Evolutionary conservation across 64 coral and sea anemone genomes (phyloP).

Genomic region (Montipora foliosa): DNA sequence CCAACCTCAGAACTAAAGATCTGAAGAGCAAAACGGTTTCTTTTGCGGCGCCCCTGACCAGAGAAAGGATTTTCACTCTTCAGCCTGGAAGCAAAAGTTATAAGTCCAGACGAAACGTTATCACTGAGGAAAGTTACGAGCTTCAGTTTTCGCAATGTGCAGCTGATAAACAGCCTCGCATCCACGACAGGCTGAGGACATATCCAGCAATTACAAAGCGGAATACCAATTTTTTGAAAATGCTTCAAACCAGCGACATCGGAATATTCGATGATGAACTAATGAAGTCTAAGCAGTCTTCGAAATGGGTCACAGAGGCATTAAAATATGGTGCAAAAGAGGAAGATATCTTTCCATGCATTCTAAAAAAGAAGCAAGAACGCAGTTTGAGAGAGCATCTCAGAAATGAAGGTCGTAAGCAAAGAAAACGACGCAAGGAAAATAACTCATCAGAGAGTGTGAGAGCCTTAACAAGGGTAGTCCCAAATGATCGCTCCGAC

Average conservation of each 20-base stretch:
- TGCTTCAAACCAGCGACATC: slow-evolving; percentile 76
- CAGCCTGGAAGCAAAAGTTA: background rate
- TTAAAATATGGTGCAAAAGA: slow-evolving; percentile 60
- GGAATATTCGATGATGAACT: slow-evolving; percentile 83
- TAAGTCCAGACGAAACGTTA: background rate
- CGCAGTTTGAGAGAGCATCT: background rate
- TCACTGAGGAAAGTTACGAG: background rate
- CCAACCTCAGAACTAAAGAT: background rate
- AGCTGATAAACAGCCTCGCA: background rate
- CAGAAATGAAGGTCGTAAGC: background rate
- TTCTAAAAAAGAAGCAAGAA: background rate
- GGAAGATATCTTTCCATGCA: slow-evolving; percentile 66
- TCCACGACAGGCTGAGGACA: background rate
- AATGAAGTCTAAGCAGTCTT: slow-evolving; percentile 49
- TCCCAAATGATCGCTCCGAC: background rate
- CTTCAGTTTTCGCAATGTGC: background rate
- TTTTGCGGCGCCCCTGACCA: background rate
- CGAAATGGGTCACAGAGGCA: slow-evolving; percentile 75
- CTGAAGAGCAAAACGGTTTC: slow-evolving; percentile 25
- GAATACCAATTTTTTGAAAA: slow-evolving; percentile 73
- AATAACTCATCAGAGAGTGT: background rate
- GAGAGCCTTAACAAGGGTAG: background rate
- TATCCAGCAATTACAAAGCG: slow-evolving; percentile 11
- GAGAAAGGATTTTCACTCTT: background rate
- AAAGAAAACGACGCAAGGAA: background rate